Evolutionary conservation across 2,113 vertebrate species (phyloP).

Genomic region (Pardalotus punctatus): DNA sequence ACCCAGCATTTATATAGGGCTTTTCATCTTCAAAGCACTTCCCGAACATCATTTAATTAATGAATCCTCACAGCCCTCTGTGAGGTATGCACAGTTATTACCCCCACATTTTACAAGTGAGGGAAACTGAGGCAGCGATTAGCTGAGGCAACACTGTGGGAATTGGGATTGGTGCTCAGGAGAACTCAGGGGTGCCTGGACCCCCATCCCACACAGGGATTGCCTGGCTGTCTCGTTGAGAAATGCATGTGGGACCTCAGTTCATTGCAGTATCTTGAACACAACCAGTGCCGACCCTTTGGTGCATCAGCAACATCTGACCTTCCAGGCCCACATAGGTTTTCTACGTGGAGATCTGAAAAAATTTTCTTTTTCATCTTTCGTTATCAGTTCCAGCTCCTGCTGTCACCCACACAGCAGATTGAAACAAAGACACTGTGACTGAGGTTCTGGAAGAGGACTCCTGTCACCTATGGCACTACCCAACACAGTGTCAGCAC

Average conservation of each 20-base stretch:
- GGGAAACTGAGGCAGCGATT: constrained; percentile 61
- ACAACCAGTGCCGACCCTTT: neutral
- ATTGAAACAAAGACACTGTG: neutral
- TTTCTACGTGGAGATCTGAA: neutral
- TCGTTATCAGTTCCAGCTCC: neutral
- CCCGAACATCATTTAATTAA: constrained; percentile 63
- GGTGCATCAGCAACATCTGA: neutral
- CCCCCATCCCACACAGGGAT: fast-evolving
- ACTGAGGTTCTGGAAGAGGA: neutral
- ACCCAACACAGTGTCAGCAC: too few species aligned
- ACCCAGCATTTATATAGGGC: constrained; percentile 65
- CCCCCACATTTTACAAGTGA: constrained; percentile 60
- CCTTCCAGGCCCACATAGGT: neutral
- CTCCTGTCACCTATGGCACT: neutral
- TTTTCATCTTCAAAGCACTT: constrained; percentile 71
- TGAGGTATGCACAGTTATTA: constrained; percentile 57
- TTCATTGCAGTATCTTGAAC: neutral
- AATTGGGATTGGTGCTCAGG: constrained; percentile 7
- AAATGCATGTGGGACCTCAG: fast-evolving
- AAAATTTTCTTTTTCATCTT: neutral
- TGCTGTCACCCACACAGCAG: neutral
- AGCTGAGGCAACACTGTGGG: constrained; percentile 62
- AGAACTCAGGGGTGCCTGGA: neutral
- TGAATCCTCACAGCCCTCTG: constrained; percentile 59
- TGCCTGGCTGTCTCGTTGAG: neutral